These are phyloP conservation scores for Brotula barbata DNA, from an alignment of 2,797 vertebrate species.

Conservation along the genomic window DNA sequence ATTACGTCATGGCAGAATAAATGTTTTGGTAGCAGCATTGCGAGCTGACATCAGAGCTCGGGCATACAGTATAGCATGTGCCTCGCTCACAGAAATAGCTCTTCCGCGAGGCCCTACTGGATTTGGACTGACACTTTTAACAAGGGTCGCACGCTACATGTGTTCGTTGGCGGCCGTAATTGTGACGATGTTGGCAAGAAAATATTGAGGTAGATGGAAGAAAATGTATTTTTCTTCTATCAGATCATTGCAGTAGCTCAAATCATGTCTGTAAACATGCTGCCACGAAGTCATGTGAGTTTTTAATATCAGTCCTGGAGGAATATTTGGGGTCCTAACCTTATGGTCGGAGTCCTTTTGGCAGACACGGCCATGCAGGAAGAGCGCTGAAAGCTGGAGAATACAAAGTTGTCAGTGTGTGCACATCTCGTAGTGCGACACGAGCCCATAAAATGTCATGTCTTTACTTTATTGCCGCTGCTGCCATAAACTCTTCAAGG, in stretches of 20 bases:
- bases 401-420: constrained; percentile 20
- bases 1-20: constrained; percentile 64
- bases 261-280: constrained; percentile 14
- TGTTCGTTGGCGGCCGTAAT: constrained; percentile 20
- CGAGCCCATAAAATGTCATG: constrained; percentile 20
- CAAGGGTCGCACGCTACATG: constrained; percentile 15
- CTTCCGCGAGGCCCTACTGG: constrained; percentile 43
- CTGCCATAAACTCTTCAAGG: constrained; percentile 40
- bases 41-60: constrained; percentile 64
- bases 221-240: background rate
- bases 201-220: constrained; percentile 1
- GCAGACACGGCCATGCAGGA: constrained; percentile 20
- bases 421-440: constrained; percentile 18
- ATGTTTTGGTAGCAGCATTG: constrained; percentile 65
- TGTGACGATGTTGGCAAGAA: constrained; percentile 15
- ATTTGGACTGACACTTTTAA: constrained; percentile 40
- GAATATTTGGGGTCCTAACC: constrained; percentile 11
- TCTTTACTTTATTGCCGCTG: constrained; percentile 46
- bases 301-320: constrained; percentile 16
- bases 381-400: constrained; percentile 22
- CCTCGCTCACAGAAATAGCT: constrained; percentile 63
- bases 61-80: constrained; percentile 55
- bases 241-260: background rate
- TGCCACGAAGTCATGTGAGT: constrained; percentile 12
- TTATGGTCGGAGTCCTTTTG: constrained; percentile 23